Evolutionary conservation across 2,113 vertebrate species (phyloP).

Genomic region (Dendropsophus ebraccatus): DNA sequence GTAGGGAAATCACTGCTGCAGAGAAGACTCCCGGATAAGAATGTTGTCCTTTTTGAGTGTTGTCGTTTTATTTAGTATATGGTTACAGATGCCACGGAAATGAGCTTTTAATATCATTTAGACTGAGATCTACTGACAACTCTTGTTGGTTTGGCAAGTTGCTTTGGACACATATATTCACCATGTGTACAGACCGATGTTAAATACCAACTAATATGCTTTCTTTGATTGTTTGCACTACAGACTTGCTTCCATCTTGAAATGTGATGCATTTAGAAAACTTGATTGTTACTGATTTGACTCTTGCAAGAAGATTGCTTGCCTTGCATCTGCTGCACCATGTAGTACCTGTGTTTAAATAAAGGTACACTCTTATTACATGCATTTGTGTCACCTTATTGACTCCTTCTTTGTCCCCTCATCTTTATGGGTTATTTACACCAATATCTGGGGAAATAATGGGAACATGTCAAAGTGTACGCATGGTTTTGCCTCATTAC

Average conservation of each 20-base stretch:
- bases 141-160: constrained; percentile 20
- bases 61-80: constrained; percentile 3
- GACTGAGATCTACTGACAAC: not conserved
- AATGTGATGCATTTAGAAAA: constrained; percentile 64
- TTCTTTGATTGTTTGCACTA: constrained; percentile 68
- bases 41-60: not conserved
- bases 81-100: not conserved
- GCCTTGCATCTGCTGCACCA: constrained; percentile 60
- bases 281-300: constrained; percentile 61
- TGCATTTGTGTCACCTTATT: constrained; percentile 52
- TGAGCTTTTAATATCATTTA: constrained; percentile 9
- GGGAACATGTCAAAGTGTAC: too few relatives aligned
- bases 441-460: too few relatives aligned
- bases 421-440: too few relatives aligned
- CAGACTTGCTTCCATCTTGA: constrained; percentile 67
- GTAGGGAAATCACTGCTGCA: not conserved
- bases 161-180: constrained; percentile 10
- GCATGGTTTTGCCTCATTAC: too few relatives aligned
- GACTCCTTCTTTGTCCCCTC: not conserved
- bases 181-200: constrained; percentile 10
- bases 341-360: constrained; percentile 65
- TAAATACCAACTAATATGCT: constrained; percentile 10
- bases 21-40: not conserved
- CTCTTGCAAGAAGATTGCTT: constrained; percentile 65
- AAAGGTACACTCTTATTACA: constrained; percentile 64